Evolutionary conservation across 2,113 vertebrate species (phyloP), one percentile per base, ranked within the genome.

Genomic region (Serinus canaria): DNA sequence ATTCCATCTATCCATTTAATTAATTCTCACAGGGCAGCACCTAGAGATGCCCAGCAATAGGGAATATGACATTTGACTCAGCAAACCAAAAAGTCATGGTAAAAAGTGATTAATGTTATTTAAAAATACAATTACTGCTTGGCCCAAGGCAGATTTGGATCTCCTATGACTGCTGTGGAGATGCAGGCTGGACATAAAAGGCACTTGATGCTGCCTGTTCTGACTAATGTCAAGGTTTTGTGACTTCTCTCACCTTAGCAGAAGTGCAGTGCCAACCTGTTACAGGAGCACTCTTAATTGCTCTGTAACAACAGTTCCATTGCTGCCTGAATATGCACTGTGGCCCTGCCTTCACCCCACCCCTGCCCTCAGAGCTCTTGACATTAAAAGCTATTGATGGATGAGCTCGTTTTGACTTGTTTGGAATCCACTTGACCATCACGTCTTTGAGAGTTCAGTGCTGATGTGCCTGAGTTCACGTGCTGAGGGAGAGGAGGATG

Each of bases 381-480:
- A 90, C 82, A 72, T 95, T 93, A 94, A 94, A 81, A 95, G 64
- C 59, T 94, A 66, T 81, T 78, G 92, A 92, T 91, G 88, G 94
- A 80, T 86, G 87, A 94, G 73, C 85, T 91, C 87, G 66, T 85
- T 97, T 92, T 89, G 64, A 66, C 79, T 82, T 43, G 92, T 92
- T 95, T 58, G 47, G 47, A 93, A 84, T 75, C 63, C 68, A 73
- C 83, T 94, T 70, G 92, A 94, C 91, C 56, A 39, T 72, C 44
- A 33, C 0, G 1, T 14, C 66, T 81, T 86, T 53, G 78, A 90
- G 97, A 93, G 89, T 70, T 96, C 90, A 91, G 3, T n/a, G 69
- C 87, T 92, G 92, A 87, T 91, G 86, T 90, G 81, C 87, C 70
- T 3, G 62, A 79, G 67, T 63, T 92, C 80, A 44, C 2, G 2